Evolutionary conservation across 2,888 invertebrate genomes (phyloP).

Genomic region (Xylophagus ater): DNA sequence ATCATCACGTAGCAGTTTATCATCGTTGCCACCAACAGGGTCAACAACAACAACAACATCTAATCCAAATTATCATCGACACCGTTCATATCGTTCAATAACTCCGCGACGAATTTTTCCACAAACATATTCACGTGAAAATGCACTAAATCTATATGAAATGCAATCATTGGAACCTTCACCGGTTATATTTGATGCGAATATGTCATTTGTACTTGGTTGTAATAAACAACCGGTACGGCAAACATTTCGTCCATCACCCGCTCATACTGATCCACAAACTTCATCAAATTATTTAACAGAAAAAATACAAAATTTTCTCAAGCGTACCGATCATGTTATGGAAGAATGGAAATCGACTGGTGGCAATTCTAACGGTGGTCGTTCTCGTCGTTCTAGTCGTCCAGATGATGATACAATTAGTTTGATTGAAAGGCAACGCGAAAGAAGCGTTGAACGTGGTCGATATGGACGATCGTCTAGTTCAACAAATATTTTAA

Average conservation of each 20-base stretch:
- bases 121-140: slow-evolving; percentile 44
- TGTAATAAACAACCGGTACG: slow-evolving; percentile 58
- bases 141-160: slow-evolving; percentile 46
- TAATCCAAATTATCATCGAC: slow-evolving; percentile 15
- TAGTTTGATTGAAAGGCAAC: slow-evolving; percentile 35
- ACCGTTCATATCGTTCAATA: slow-evolving; percentile 24
- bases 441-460: slow-evolving; percentile 33
- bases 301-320: slow-evolving; percentile 66
- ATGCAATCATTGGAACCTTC: slow-evolving; percentile 56
- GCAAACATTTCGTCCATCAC: slow-evolving; percentile 57
- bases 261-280: slow-evolving; percentile 63
- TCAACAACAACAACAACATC: no score
- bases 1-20: slow-evolving; percentile 24
- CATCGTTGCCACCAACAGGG: slow-evolving; percentile 22
- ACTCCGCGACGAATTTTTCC: slow-evolving; percentile 58
- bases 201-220: slow-evolving; percentile 66
- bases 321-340: slow-evolving; percentile 74
- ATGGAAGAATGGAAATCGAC: slow-evolving; percentile 76
- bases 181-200: slow-evolving; percentile 71
- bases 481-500: slow-evolving; percentile 72
- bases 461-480: slow-evolving; percentile 47
- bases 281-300: slow-evolving; percentile 68
- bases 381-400: slow-evolving; percentile 24
- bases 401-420: slow-evolving; percentile 33
- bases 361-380: slow-evolving; percentile 49